phyloP scores from a whole-genome alignment of 2,797 vertebrate genomes.

The Taeniopygia guttata region DNA sequence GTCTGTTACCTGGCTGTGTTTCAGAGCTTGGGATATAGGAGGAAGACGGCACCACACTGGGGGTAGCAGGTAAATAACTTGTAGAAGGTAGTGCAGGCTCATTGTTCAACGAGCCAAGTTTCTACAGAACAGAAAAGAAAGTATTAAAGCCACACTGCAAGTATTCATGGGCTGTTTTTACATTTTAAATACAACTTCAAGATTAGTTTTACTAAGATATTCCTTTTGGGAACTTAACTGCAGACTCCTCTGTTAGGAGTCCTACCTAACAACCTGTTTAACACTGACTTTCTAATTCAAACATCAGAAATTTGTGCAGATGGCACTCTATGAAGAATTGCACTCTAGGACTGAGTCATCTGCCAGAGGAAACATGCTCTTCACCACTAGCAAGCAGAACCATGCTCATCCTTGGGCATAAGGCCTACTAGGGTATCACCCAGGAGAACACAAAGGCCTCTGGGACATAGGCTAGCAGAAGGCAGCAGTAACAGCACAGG shows the following conservation, averaged over 20 bases:
- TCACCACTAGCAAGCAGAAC: not conserved
- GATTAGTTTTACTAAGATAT: not conserved
- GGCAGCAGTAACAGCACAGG: not conserved
- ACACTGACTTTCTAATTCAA: not conserved
- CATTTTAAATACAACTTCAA: not conserved
- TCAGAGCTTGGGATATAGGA: constrained; percentile 95
- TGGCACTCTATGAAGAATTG: not conserved
- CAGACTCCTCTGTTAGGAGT: not conserved
- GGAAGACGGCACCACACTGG: constrained; percentile 94
- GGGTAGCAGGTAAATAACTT: constrained; percentile 94
- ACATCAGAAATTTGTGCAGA: not conserved
- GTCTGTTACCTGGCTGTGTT: constrained; percentile 84
- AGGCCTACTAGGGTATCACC: not conserved
- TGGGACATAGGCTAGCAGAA: not conserved
- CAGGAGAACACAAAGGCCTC: not conserved
- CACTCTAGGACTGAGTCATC: not conserved
- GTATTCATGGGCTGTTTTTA: not conserved
- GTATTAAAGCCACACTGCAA: not conserved
- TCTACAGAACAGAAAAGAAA: constrained; percentile 75
- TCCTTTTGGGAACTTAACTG: not conserved
- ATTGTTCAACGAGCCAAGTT: constrained; percentile 90
- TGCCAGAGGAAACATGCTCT: not conserved
- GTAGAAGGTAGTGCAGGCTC: constrained; percentile 94
- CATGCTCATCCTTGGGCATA: not conserved
- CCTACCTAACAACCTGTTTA: not conserved